Percentiles rank a stretch among this genome's conserved stretches.
phyloP scores from a whole-genome alignment of 2,888 invertebrate species.

The Chloromyia formosa region DNA sequence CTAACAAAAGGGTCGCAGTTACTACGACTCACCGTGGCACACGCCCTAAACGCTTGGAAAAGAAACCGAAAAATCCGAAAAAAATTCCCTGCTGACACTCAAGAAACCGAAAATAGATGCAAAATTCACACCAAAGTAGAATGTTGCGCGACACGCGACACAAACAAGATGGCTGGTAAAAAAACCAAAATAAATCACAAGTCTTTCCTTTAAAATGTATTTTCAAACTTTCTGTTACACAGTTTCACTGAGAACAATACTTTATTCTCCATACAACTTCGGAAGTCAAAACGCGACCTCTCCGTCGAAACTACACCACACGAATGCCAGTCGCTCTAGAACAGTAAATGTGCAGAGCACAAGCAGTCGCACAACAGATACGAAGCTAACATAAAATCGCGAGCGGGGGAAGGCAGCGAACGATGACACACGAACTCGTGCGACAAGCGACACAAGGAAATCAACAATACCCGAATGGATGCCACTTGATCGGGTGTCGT shows the following conservation, averaged over 20 bases:
- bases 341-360: neutral
- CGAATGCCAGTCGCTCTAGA: constrained; percentile 5
- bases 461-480: constrained; percentile 18
- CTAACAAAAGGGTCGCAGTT: neutral
- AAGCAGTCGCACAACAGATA: constrained; percentile 14
- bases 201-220: neutral
- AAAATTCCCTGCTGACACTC: neutral
- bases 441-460: too few species aligned
- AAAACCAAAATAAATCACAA: neutral
- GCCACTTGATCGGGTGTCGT: too few species aligned
- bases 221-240: neutral
- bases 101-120: neutral
- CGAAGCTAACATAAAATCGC: too few species aligned
- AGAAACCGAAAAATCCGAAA: neutral
- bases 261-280: neutral
- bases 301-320: constrained; percentile 24
- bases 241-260: constrained; percentile 15
- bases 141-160: neutral
- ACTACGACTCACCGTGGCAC: neutral
- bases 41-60: neutral
- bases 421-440: neutral
- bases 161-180: too few species aligned
- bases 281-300: constrained; percentile 9
- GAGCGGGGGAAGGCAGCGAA: neutral
- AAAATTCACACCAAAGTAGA: neutral